A percentile compares a stretch with the other conserved stretches of the same genome.
phyloP scores from a whole-genome alignment of 1,140 invertebrate genomes.

The Wiebesia pumilae region DNA sequence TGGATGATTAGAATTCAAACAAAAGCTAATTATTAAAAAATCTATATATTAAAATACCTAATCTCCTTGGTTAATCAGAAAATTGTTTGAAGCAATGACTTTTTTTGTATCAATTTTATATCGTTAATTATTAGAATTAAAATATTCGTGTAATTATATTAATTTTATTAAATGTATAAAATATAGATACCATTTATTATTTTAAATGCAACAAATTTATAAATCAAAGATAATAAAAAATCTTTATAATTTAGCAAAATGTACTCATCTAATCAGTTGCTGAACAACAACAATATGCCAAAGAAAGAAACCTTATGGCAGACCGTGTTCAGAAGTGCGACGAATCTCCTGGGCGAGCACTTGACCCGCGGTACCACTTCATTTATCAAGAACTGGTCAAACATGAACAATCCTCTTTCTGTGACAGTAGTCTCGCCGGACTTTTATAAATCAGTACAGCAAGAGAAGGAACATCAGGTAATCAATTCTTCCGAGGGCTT shows the following conservation, averaged over 20 bases:
- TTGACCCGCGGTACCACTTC: conserved; percentile 54
- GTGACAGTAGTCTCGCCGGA: conserved; percentile 62
- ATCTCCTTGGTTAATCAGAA: too few relatives aligned
- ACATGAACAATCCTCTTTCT: conserved; percentile 58
- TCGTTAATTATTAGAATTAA: too few relatives aligned
- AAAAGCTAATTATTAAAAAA: too few relatives aligned
- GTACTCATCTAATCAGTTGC: conserved; percentile 48
- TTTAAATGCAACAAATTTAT: background rate
- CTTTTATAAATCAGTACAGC: conserved; percentile 57
- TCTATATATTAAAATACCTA: too few relatives aligned
- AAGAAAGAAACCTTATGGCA: conserved; percentile 57
- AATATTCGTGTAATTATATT: too few relatives aligned
- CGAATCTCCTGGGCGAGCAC: conserved; percentile 56
- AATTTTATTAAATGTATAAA: too few relatives aligned
- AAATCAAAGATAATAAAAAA: background rate
- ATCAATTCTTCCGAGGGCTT: background rate
- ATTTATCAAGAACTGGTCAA: conserved; percentile 52
- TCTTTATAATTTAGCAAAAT: conserved; percentile 39
- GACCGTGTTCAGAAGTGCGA: conserved; percentile 55
- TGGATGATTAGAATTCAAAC: too few relatives aligned
- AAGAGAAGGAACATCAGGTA: conserved; percentile 49
- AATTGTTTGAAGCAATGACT: too few relatives aligned
- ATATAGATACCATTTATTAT: too few relatives aligned
- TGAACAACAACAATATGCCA: conserved; percentile 44
- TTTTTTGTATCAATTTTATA: too few relatives aligned